Conservation (phyloP, 2,888 invertebrate species). For the Agrotis ipsilon region DNA sequence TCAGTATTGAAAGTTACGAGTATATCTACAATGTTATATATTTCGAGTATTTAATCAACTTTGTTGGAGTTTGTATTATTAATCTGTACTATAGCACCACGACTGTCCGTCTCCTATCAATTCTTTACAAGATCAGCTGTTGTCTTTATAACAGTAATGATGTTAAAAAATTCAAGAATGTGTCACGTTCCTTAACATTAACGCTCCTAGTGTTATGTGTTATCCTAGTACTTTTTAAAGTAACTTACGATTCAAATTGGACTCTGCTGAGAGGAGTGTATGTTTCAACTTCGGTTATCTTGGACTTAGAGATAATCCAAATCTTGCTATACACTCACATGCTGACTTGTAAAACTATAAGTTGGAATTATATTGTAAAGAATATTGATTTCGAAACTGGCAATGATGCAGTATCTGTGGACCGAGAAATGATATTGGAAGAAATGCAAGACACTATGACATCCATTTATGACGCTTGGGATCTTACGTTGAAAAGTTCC, state of each 20-base stretch:
- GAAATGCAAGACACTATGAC: constrained; percentile 19
- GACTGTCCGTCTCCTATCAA: constrained; percentile 31
- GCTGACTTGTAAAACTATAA: constrained; percentile 37
- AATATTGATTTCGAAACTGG: constrained; percentile 27
- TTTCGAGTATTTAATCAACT: constrained; percentile 29
- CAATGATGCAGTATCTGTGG: constrained; percentile 22
- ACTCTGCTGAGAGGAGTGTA: constrained; percentile 36
- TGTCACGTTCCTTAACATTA: background rate
- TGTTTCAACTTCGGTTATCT: constrained; percentile 26
- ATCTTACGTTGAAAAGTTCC: constrained; percentile 25
- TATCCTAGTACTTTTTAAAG: constrained; percentile 32
- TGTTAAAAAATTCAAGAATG: constrained; percentile 19
- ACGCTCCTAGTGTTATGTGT: constrained; percentile 13
- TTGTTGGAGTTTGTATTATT: constrained; percentile 17
- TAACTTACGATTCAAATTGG: constrained; percentile 36
- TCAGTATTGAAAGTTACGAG: background rate
- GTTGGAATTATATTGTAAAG: constrained; percentile 36
- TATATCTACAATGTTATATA: constrained; percentile 41
- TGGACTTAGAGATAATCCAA: constrained; percentile 50
- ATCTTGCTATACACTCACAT: constrained; percentile 21
- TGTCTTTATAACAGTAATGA: constrained; percentile 22
- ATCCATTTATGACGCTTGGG: constrained; percentile 42
- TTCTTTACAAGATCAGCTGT: constrained; percentile 28
- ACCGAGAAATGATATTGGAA: constrained; percentile 23
- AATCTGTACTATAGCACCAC: constrained; percentile 37